Conservation (phyloP, 2,888 invertebrate species). For the Endomychus coccineus region DNA sequence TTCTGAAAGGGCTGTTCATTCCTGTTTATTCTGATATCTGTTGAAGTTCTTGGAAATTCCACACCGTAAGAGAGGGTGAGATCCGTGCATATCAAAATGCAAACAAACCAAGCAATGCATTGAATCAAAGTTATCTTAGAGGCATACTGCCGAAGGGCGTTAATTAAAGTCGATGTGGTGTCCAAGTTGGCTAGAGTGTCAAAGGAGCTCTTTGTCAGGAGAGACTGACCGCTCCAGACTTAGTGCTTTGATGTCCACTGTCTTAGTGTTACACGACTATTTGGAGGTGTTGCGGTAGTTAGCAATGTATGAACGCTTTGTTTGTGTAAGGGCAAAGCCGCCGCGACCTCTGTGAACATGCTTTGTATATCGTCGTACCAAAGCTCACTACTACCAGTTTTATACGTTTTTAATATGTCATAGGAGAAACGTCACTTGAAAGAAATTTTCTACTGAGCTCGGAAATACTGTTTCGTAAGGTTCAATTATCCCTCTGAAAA, state of each 20-base stretch:
- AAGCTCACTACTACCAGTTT: conserved; percentile 1
- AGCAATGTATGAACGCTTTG: conserved; percentile 39
- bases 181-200: conserved; percentile 42
- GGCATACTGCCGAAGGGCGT: conserved; percentile 38
- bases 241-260: conserved; percentile 39
- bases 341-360: conserved; percentile 18
- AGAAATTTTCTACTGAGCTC: conserved; percentile 29
- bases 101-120: no score
- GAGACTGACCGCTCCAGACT: conserved; percentile 38
- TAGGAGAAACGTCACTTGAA: conserved; percentile 27
- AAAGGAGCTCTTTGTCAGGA: conserved; percentile 36
- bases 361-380: conserved; percentile 10
- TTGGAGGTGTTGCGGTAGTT: conserved; percentile 43
- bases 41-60: no score
- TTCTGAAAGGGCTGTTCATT: no score
- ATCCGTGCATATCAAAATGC: no score
- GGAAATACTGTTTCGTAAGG: no score
- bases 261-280: conserved; percentile 42
- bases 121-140: conserved; percentile 36
- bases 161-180: conserved; percentile 38
- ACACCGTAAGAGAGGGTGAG: no score
- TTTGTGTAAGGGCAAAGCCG: conserved; percentile 19
- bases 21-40: no score
- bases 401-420: conserved; percentile 1
- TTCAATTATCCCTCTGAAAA: no score